Base-by-base conservation (phyloP, 2,113 vertebrate genomes). In the Psittacula cyanocephala region DNA sequence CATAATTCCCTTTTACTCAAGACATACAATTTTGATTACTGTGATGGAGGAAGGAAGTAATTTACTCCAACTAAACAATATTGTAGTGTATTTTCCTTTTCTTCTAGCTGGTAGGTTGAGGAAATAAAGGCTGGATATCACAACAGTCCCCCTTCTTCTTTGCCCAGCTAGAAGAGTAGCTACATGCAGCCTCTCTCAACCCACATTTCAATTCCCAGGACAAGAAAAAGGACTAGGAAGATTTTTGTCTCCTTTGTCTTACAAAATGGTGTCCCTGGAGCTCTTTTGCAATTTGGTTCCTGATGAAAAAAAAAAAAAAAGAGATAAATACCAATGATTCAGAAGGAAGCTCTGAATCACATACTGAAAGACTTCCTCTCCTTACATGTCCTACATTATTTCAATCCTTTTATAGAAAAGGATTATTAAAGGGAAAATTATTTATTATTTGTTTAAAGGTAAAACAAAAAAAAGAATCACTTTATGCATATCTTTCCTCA, bases 31-130 rank as follows among this genome's bases (percentile, higher is more conserved):
- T 93, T 90, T 69, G 60, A 64, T 88, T 90, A 71, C 31, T 1
- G 9, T 59, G 63, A 69, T 4, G 3, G 49, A 53, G 13, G 71
- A 89, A 84, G 70, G 52, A 95, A 92, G 84, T 52, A 15, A 89
- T 93, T 93, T 88, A 87, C 16, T 86, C 41, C 89, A 91, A 35
- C 44, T 82, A 39, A 91, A 94, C 33, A 59, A 95, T 50, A 82
- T 25, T 85, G 17, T 41, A 94, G 37, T 81, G 79, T 89, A 76
- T 52, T 87, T 79, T 44, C 35, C 20, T 62, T 75, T 84, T 89
- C 62, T 87, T 65, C 41, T 71, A 16, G 67, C 57, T 88, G 29
- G 52, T 64, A 75, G 35, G 49, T 79, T 87, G 67, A 81, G 28
- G 11, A 25, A 85, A 89, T 79, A 86, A 91, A 86, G 59, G 59